phyloP scores from a whole-genome alignment of 2,888 invertebrate species.

The Ophonus ardosiacus region DNA sequence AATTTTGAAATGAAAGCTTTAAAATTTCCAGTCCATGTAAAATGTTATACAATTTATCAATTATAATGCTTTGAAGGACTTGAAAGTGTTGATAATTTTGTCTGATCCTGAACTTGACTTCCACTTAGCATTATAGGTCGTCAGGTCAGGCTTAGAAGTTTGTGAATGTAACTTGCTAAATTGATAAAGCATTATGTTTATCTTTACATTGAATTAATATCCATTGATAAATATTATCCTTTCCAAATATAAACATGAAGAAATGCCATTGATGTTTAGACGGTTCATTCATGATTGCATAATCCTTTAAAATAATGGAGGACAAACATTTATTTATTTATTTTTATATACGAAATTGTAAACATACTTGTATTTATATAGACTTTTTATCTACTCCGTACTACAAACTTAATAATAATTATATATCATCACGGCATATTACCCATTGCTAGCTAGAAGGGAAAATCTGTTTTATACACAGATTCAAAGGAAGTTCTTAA shows the following conservation, averaged over 20 bases:
- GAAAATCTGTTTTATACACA: no score
- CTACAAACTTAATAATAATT: no score
- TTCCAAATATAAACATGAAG: not conserved
- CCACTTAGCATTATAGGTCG: not conserved
- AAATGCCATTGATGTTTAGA: not conserved
- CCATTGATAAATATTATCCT: not conserved
- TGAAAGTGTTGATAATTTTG: not conserved
- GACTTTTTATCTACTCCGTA: no score
- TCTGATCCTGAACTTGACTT: not conserved
- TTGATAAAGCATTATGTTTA: not conserved
- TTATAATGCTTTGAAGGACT: not conserved
- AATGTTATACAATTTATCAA: not conserved
- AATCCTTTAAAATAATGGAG: no score
- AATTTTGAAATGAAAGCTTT: not conserved
- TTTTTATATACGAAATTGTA: no score
- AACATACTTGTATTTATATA: no score
- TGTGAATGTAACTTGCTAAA: not conserved
- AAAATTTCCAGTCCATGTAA: not conserved
- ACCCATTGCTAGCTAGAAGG: no score
- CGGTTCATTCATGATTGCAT: no score
- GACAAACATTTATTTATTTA: no score
- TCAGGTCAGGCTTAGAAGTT: not conserved
- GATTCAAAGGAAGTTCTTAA: no score
- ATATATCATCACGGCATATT: no score
- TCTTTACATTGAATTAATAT: not conserved